Conservation (phyloP, 2,888 invertebrate species). For the Fragum sueziense region DNA sequence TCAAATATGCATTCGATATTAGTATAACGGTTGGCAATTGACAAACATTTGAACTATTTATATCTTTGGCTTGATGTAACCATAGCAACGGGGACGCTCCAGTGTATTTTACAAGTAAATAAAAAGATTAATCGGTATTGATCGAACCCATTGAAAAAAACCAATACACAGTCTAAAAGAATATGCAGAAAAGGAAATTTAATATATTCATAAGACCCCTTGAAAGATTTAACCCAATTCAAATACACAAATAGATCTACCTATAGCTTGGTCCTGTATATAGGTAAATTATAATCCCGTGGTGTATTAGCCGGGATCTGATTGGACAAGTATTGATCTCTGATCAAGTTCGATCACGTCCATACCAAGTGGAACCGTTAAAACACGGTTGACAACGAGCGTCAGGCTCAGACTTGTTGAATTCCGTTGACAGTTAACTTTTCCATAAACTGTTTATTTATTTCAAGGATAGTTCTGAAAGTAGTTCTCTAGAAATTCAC, state of each 20-base stretch:
- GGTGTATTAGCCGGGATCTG: slow-evolving; percentile 36
- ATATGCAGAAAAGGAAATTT: slow-evolving; percentile 13
- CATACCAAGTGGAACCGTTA: slow-evolving; percentile 50
- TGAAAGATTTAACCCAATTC: slow-evolving; percentile 14
- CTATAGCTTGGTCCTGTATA: neutral
- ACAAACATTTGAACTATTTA: slow-evolving; percentile 57
- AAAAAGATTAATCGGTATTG: slow-evolving; percentile 49
- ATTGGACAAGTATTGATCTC: slow-evolving; percentile 63
- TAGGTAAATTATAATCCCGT: slow-evolving; percentile 21
- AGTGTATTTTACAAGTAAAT: slow-evolving; percentile 49
- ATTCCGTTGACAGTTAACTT: slow-evolving; percentile 21
- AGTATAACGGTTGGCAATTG: slow-evolving; percentile 34
- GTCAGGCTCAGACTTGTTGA: slow-evolving; percentile 56
- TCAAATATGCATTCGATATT: slow-evolving; percentile 2
- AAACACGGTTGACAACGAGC: slow-evolving; percentile 20
- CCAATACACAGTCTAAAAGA: slow-evolving; percentile 36
- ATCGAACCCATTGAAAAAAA: slow-evolving; percentile 45
- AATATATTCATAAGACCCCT: slow-evolving; percentile 14
- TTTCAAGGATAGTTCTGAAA: slow-evolving; percentile 9
- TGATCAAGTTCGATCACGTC: slow-evolving; percentile 59
- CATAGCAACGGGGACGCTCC: slow-evolving; percentile 59
- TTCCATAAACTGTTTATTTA: neutral
- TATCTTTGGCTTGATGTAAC: slow-evolving; percentile 41
- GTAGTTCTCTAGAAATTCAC: slow-evolving; percentile 13
- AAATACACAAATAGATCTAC: slow-evolving; percentile 6